These are phyloP conservation scores for Diuraphis noxia DNA, from an alignment of 1,140 invertebrate genomes.

Conservation along the genomic window DNA sequence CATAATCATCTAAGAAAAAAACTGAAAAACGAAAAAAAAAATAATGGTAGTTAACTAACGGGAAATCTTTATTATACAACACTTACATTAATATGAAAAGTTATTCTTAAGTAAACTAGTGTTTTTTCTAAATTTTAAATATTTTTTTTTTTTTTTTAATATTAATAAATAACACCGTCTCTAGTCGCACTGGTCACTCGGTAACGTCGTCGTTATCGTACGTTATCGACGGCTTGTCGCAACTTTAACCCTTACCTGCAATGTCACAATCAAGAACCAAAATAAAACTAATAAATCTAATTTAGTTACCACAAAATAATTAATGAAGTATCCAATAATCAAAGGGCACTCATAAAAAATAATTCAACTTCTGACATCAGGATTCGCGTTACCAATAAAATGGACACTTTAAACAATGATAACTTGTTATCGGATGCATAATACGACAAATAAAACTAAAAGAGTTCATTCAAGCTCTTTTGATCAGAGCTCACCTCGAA, in stretches of 20 bases:
- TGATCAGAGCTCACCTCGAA: no score
- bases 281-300: neutral
- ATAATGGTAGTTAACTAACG: no score
- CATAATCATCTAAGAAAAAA: no score
- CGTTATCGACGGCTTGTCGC: neutral
- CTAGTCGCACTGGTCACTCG: neutral
- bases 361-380: neutral
- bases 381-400: no score
- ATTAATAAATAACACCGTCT: no score
- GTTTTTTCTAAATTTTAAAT: no score
- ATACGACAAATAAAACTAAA: neutral
- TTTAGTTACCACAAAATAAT: neutral
- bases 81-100: no score
- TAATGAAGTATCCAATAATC: neutral
- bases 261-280: neutral
- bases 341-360: neutral
- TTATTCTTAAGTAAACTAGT: no score
- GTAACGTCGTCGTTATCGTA: neutral
- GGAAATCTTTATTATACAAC: no score
- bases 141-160: no score
- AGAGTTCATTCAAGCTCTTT: no score
- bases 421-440: neutral
- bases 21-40: no score
- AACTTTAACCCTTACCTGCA: neutral
- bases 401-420: neutral